Conservation (phyloP, 2,797 vertebrate species). For the Cossypha heuglini region DNA sequence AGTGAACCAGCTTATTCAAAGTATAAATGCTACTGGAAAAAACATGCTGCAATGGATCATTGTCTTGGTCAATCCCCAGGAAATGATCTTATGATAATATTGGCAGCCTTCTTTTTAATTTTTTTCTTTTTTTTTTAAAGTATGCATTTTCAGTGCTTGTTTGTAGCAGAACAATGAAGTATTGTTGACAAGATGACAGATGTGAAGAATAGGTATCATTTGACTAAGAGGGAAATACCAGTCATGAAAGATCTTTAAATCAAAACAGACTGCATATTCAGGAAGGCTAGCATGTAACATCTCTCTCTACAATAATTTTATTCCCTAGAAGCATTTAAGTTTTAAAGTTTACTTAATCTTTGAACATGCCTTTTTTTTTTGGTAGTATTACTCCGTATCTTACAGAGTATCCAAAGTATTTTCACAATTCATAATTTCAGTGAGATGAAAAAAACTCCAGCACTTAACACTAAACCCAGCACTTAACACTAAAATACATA, state of each 20-base stretch:
- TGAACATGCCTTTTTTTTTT: neutral
- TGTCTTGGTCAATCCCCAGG: neutral
- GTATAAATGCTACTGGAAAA: neutral
- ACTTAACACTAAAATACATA: neutral
- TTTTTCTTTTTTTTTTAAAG: neutral
- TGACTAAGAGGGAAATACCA: neutral
- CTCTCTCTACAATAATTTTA: neutral
- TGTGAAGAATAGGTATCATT: neutral
- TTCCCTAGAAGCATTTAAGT: neutral
- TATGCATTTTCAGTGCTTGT: neutral
- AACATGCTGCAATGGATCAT: neutral
- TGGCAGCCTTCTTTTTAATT: neutral
- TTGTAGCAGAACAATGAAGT: neutral
- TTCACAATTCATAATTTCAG: neutral
- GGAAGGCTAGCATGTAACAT: neutral
- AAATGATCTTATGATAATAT: neutral
- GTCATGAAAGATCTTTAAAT: neutral
- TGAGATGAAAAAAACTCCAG: neutral
- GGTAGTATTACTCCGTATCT: neutral
- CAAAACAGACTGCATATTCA: neutral
- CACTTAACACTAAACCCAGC: neutral
- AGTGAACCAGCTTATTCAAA: neutral
- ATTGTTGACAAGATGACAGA: neutral
- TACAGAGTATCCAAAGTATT: neutral
- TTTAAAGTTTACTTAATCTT: neutral